Evolutionary conservation across 2,797 vertebrate species (phyloP).

Genomic region (Halcyon smyrnensis): DNA sequence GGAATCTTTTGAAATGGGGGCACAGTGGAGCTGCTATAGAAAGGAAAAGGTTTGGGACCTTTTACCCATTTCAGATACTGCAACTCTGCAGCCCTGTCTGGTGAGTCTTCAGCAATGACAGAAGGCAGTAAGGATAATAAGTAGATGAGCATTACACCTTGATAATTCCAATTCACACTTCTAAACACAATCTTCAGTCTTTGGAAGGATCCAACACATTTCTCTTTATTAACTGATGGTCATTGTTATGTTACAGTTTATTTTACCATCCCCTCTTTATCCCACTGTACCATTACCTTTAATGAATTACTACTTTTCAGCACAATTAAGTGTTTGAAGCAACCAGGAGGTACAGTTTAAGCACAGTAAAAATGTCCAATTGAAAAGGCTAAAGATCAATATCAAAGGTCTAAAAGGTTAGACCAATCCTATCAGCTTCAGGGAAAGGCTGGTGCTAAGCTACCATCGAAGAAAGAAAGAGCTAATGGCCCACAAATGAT

Average conservation of each 20-base stretch:
- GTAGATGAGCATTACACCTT: conserved; percentile 20
- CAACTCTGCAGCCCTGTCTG: conserved; percentile 20
- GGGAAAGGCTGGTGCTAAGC: conserved; percentile 23
- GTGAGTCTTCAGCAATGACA: conserved; percentile 12
- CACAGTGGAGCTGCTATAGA: conserved; percentile 19
- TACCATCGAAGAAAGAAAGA: neutral
- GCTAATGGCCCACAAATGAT: conserved; percentile 40
- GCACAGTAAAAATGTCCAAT: conserved; percentile 43
- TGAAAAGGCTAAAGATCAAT: conserved; percentile 65
- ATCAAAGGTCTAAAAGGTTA: conserved; percentile 59
- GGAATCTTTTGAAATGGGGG: conserved; percentile 54
- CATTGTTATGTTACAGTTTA: conserved; percentile 13
- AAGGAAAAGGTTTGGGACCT: conserved; percentile 47
- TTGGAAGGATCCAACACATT: neutral
- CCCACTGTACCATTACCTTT: neutral
- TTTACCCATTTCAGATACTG: conserved; percentile 32
- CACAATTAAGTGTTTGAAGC: conserved; percentile 68
- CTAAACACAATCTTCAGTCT: neutral
- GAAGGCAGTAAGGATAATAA: conserved; percentile 3
- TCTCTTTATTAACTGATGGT: neutral
- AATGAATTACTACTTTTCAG: conserved; percentile 55
- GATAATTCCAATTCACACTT: conserved; percentile 3
- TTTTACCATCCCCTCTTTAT: neutral
- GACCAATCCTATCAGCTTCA: conserved; percentile 60
- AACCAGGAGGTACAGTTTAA: conserved; percentile 39